Conservation (phyloP, 2,113 vertebrate species). For the Cynocephalus volans region DNA sequence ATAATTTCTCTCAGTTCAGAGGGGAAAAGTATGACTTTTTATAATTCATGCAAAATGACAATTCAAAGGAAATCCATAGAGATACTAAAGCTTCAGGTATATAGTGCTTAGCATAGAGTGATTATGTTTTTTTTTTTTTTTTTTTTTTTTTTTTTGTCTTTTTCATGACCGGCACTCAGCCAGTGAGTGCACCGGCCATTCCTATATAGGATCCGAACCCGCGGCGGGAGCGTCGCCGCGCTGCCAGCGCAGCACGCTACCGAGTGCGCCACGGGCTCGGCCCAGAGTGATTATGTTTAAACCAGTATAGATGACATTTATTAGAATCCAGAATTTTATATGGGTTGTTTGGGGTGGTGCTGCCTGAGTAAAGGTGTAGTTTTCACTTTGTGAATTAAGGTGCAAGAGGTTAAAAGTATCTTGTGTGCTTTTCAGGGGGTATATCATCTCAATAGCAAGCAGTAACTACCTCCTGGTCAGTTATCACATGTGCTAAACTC, state of each 20-base stretch:
- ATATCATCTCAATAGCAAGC: background rate
- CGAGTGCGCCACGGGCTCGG: no score
- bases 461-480: background rate
- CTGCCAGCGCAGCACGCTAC: no score
- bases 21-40: background rate
- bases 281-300: constrained; percentile 18
- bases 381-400: background rate
- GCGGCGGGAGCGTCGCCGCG: no score
- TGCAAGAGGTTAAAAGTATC: background rate
- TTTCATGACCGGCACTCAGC: no score
- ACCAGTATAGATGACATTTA: background rate
- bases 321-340: constrained; percentile 50
- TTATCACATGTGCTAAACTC: background rate
- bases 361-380: constrained; percentile 23
- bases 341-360: background rate
- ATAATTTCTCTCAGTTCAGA: constrained; percentile 35
- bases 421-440: background rate
- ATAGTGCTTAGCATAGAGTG: background rate
- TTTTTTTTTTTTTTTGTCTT: no score
- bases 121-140: no score
- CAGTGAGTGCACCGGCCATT: no score
- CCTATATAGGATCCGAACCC: no score
- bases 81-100: background rate
- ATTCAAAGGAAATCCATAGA: constrained; percentile 35
- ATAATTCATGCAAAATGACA: constrained; percentile 45